phyloP scores from a whole-genome alignment of 2,888 invertebrate species.

The Cosmia pyralina region DNA sequence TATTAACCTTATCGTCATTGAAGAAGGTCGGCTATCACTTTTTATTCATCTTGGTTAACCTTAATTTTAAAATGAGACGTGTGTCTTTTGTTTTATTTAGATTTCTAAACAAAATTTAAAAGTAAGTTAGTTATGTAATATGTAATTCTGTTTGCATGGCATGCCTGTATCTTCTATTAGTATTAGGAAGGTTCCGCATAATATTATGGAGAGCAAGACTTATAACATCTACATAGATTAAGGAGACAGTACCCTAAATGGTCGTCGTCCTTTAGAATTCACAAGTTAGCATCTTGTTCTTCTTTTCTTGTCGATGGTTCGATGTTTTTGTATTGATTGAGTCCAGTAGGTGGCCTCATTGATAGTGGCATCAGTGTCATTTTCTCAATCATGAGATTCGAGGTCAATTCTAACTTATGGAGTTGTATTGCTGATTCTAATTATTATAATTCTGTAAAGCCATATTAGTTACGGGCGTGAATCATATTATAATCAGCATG shows the following conservation, averaged over 20 bases:
- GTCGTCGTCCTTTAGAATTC: neutral
- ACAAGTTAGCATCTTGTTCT: neutral
- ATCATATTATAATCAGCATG: no score
- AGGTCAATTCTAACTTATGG: no score
- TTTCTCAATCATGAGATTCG: no score
- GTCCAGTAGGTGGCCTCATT: no score
- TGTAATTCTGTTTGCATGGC: slow-evolving; percentile 29
- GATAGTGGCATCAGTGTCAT: no score
- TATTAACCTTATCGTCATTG: neutral
- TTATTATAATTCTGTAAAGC: no score
- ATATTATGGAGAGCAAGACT: slow-evolving; percentile 1
- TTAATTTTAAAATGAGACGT: slow-evolving; percentile 63
- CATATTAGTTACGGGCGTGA: no score
- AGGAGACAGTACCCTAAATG: neutral
- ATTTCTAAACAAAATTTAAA: slow-evolving; percentile 65
- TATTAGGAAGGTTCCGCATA: slow-evolving; percentile 16
- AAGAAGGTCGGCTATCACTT: slow-evolving; percentile 32
- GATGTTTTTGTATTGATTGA: no score
- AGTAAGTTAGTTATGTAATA: slow-evolving; percentile 39
- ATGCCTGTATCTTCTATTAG: slow-evolving; percentile 10
- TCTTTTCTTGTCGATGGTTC: no score
- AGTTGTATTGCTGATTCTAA: no score
- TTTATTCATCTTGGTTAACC: slow-evolving; percentile 39
- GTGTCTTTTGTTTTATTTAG: slow-evolving; percentile 70
- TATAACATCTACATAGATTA: neutral